These are phyloP conservation scores for Himalopsyche japonica DNA, from an alignment of 2,888 invertebrate species.

Conservation along the genomic window DNA sequence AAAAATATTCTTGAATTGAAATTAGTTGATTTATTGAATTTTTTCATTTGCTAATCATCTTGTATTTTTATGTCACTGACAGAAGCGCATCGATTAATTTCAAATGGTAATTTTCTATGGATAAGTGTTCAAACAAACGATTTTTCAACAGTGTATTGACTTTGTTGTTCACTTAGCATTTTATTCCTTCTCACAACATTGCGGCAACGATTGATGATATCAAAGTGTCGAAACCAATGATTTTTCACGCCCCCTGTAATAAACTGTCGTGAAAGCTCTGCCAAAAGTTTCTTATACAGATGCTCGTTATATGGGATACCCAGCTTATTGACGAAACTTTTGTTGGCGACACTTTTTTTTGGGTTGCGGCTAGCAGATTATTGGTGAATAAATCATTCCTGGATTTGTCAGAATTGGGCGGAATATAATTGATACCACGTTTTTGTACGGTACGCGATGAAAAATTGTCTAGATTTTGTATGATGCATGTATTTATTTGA, in stretches of 20 bases:
- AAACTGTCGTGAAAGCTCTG: slow-evolving; percentile 3
- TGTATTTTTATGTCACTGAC: neutral
- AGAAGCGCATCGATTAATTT: neutral
- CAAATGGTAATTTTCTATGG: neutral
- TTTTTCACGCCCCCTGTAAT: slow-evolving; percentile 28
- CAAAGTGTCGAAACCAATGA: slow-evolving; percentile 38
- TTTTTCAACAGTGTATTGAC: slow-evolving; percentile 16
- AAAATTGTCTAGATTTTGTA: neutral
- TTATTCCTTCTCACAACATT: slow-evolving; percentile 15
- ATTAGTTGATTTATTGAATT: too few relatives aligned
- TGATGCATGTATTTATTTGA: neutral
- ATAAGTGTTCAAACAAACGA: neutral
- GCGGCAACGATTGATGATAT: slow-evolving; percentile 36
- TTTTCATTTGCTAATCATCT: too few relatives aligned
- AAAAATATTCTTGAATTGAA: too few relatives aligned
- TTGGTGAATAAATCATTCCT: slow-evolving; percentile 1
- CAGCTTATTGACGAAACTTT: neutral
- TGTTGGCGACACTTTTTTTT: neutral
- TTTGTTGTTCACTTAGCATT: slow-evolving; percentile 11
- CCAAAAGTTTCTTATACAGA: slow-evolving; percentile 17
- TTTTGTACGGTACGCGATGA: neutral
- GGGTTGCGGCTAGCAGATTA: neutral
- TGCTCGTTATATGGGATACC: neutral
- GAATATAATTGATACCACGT: neutral
- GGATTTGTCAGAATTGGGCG: neutral